Conservation (phyloP, 37 sponge, comb jelly and placozoan genomes). For the Spongilla lacustris region DNA sequence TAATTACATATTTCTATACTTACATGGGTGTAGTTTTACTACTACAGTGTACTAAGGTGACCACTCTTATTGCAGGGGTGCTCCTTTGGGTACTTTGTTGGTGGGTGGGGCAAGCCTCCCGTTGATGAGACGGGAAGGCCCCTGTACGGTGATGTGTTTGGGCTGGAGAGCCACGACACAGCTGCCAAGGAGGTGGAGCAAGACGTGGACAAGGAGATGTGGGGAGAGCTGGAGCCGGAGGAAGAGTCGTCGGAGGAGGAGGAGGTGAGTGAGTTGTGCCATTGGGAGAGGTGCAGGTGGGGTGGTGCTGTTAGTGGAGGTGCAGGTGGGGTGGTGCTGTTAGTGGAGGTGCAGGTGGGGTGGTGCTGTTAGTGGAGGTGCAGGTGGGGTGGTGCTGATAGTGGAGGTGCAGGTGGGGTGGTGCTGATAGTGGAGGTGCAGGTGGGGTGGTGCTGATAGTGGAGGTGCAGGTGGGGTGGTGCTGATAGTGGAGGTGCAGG, state of each 20-base stretch:
- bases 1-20: too few relatives aligned
- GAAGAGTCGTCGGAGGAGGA: constrained; percentile 82
- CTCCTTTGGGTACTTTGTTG: constrained; percentile 92
- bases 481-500: too few relatives aligned
- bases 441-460: background rate
- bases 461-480: too few relatives aligned
- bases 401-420: too few relatives aligned
- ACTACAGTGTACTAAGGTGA: too few relatives aligned
- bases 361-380: too few relatives aligned
- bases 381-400: too few relatives aligned
- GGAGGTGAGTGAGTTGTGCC: constrained; percentile 46
- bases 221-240: constrained; percentile 97
- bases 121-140: constrained; percentile 97
- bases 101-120: constrained; percentile 99
- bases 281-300: background rate
- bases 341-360: too few relatives aligned
- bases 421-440: background rate
- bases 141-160: constrained; percentile 99
- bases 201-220: constrained; percentile 76
- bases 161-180: constrained; percentile 71
- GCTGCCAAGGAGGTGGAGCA: constrained; percentile 51
- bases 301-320: background rate
- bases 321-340: background rate
- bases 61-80: constrained; percentile 73
- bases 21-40: too few relatives aligned